Conservation (phyloP, 2,888 invertebrate species). For the Pseudococcus viburni region DNA sequence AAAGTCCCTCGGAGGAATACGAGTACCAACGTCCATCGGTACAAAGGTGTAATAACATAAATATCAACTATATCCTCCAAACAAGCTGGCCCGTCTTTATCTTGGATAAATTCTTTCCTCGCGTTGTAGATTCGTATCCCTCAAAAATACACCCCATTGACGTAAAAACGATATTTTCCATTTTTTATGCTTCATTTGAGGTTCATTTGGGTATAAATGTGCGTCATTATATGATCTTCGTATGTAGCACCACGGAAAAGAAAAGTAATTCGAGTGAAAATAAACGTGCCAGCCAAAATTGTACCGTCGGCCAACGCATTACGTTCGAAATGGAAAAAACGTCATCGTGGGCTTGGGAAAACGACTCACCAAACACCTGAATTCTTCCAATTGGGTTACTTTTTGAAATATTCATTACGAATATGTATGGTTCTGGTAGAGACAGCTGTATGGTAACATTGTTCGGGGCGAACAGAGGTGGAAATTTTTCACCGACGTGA, state of each 20-base stretch:
- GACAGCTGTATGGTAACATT: not conserved
- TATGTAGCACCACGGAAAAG: not conserved
- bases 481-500: not conserved
- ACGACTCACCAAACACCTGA: not conserved
- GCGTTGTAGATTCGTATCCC: not conserved
- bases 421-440: not conserved
- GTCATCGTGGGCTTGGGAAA: conserved; percentile 1
- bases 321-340: not conserved
- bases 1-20: not conserved
- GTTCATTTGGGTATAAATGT: not conserved
- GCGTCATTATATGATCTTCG: not conserved
- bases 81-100: not conserved
- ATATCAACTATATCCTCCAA: not conserved
- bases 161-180: not conserved
- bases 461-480: not conserved
- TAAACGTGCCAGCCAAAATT: not conserved
- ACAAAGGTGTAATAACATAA: not conserved
- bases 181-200: conserved; percentile 19
- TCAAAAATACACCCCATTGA: not conserved
- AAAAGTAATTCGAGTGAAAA: not conserved
- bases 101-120: not conserved
- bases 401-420: conserved; percentile 19
- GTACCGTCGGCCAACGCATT: not conserved
- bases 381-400: not conserved
- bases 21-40: not conserved